Percentiles rank a stretch among this genome's conserved stretches.
Conservation (phyloP, 2,797 vertebrate genomes). For the Peromyscus eremicus region DNA sequence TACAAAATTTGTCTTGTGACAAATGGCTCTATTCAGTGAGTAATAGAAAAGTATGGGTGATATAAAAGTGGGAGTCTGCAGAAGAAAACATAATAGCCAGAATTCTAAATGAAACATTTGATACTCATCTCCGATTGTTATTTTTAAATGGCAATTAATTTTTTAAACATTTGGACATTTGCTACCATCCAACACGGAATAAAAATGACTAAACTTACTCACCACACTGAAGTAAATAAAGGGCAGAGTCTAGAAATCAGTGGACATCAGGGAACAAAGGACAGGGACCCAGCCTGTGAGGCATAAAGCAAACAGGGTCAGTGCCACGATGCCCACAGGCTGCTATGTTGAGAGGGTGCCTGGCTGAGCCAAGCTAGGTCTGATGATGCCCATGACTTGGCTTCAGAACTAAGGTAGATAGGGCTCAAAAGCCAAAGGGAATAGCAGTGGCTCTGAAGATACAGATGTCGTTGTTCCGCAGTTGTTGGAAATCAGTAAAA, state of each 20-base stretch:
- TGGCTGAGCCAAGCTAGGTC: too few relatives aligned
- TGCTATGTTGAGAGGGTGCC: not conserved
- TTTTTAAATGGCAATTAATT: slow-evolving; percentile 41
- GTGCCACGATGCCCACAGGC: not conserved
- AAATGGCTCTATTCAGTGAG: not conserved
- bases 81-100: fast-evolving
- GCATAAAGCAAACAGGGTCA: not conserved
- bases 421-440: not conserved
- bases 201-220: not conserved
- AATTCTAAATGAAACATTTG: not conserved
- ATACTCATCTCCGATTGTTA: not conserved
- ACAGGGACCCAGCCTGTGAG: not conserved
- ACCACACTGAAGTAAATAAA: not conserved
- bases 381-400: too few relatives aligned
- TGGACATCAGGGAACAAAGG: not conserved
- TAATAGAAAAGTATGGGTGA: not conserved
- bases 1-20: not conserved
- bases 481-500: not conserved
- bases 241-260: not conserved
- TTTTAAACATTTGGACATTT: not conserved
- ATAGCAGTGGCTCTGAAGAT: not conserved
- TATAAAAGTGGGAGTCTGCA: not conserved
- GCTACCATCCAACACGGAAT: not conserved
- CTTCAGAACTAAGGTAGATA: not conserved
- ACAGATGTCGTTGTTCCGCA: not conserved